Evolutionary conservation across 2,113 vertebrate genomes (phyloP), one percentile per base, ranked within the genome.

Genomic region (Turnix velox): DNA sequence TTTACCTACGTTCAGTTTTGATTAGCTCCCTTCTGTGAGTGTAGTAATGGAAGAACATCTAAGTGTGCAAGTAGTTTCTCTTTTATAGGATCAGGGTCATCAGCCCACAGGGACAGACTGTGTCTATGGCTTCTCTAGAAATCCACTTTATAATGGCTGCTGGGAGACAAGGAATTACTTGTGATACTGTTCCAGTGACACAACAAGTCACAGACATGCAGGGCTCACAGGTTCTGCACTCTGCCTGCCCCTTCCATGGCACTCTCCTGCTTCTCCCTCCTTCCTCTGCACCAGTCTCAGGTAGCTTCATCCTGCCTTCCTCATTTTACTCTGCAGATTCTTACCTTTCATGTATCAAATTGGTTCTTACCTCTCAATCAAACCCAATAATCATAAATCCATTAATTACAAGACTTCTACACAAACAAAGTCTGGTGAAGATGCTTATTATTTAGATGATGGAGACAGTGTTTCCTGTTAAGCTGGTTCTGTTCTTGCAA

Each of bases 371-470:
- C 54, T 86, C 86, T 90, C 10, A 35, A 25, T 45, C 42, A 40
- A 90, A 84, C 19, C 80, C 71, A 30, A 16, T 90, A 93, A 88
- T 90, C 76, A 88, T 35, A 88, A 75, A 84, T 75, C 43, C 52
- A 84, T 75, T 92, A 73, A 76, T 68, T 89, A 69, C 57, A 73
- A 78, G 67, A 86, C 30, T 63, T n/a, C 63, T 48, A 58, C 45
- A 55, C 0, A 1, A 87, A 74, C 40, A 69, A 88, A 71, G 58
- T 82, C 45, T 77, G 49, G 28, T 58, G 78, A 91, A 74, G 75
- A 81, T 94, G 68, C 82, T 88, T 86, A 91, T 90, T 93, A 96
- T 92, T 95, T 69, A 87, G 86, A 90, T 93, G 71, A 95, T 75
- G 33, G 83, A 80, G 68, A 77, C 86, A 84, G 83, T 42, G 39